A percentile compares a stretch with the other conserved stretches of the same genome.
phyloP scores from a whole-genome alignment of 2,888 invertebrate genomes.

The Acronicta aceris region DNA sequence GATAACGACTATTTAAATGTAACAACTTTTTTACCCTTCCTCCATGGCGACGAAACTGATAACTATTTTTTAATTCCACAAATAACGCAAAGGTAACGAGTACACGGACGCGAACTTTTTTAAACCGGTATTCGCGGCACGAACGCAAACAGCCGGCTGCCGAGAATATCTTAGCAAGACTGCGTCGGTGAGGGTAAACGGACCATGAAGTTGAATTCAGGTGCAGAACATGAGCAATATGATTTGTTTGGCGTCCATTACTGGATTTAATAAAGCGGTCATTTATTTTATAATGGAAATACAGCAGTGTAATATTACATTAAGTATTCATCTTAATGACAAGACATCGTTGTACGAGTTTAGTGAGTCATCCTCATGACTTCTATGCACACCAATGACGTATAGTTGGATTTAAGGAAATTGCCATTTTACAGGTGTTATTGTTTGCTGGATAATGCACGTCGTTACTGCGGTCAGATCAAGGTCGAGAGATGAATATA shows the following conservation, averaged over 20 bases:
- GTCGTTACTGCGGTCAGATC: constrained; percentile 29
- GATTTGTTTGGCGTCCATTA: constrained; percentile 44
- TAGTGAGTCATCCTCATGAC: constrained; percentile 49
- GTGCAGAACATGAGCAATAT: constrained; percentile 20
- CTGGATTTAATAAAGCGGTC: constrained; percentile 37
- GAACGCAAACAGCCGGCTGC: constrained; percentile 72
- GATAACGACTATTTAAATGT: not conserved
- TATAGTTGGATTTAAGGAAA: constrained; percentile 46
- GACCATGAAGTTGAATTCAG: constrained; percentile 52
- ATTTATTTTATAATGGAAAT: constrained; percentile 12
- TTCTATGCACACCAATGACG: constrained; percentile 31
- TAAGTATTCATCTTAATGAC: constrained; percentile 12
- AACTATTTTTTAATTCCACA: constrained; percentile 54
- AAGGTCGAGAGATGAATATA: constrained; percentile 27
- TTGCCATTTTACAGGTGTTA: constrained; percentile 47
- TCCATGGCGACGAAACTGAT: constrained; percentile 71
- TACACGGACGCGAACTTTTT: constrained; percentile 61
- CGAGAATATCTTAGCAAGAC: constrained; percentile 77
- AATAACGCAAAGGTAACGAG: constrained; percentile 57
- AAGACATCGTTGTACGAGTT: constrained; percentile 7
- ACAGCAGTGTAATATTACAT: constrained; percentile 25
- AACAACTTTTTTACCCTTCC: constrained; percentile 64
- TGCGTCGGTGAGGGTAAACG: constrained; percentile 66
- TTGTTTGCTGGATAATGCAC: constrained; percentile 39
- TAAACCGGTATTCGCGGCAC: constrained; percentile 68